A percentile compares a stretch with the other conserved stretches of the same genome.
Evolutionary conservation across 1,140 invertebrate species (phyloP).

Genomic region (Drosophila littoralis): DNA sequence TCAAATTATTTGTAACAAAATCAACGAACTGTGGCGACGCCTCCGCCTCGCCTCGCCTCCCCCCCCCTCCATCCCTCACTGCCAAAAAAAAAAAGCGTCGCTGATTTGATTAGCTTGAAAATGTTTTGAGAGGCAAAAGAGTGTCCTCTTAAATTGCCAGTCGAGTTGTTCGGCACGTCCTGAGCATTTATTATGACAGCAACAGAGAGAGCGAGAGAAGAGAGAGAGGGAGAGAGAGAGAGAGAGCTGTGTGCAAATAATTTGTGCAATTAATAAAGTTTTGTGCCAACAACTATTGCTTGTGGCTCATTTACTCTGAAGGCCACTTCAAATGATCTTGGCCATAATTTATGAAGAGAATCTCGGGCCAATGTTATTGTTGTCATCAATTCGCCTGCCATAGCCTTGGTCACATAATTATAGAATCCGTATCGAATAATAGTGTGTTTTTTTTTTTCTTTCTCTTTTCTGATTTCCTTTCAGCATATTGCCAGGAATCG

Average conservation of each 20-base stretch:
- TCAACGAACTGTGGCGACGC: constrained; percentile 67
- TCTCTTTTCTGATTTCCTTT: constrained; percentile 11
- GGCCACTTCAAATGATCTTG: constrained; percentile 34
- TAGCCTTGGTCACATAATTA: constrained; percentile 55
- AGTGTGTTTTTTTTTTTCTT: constrained; percentile 18
- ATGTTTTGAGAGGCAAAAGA: constrained; percentile 43
- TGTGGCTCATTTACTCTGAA: constrained; percentile 66
- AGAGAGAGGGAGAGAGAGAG: no score
- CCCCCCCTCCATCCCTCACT: constrained; percentile 7
- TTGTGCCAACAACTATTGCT: constrained; percentile 54
- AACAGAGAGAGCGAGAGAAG: no score
- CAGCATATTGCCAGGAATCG: constrained; percentile 22
- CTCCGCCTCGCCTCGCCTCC: background rate
- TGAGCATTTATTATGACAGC: constrained; percentile 21
- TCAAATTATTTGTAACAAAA: constrained; percentile 79
- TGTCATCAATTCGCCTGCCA: constrained; percentile 52
- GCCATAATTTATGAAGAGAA: constrained; percentile 26
- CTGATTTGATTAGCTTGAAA: constrained; percentile 73
- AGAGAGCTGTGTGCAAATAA: constrained; percentile 26
- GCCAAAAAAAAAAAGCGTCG: constrained; percentile 36
- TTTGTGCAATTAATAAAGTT: constrained; percentile 56
- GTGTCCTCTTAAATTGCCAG: constrained; percentile 33
- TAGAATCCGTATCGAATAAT: constrained; percentile 20
- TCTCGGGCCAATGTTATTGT: constrained; percentile 51
- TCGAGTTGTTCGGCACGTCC: constrained; percentile 30